Base-by-base conservation (phyloP, 2,888 invertebrate species). In the Dascillus cervinus region DNA sequence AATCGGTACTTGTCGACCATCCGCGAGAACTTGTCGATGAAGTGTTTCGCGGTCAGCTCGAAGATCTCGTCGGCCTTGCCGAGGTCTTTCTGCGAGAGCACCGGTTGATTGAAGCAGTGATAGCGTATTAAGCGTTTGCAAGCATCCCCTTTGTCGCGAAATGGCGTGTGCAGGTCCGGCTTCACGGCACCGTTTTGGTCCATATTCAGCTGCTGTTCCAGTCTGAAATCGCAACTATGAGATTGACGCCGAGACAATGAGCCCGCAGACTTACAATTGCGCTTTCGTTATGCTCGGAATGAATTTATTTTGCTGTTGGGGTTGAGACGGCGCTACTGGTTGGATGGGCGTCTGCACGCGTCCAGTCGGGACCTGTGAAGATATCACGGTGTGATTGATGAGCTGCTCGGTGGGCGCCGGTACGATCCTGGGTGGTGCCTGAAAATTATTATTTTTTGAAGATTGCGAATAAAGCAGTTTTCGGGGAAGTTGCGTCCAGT, bases 1-100 rank as follows among this genome's bases (percentile, higher is more conserved):
- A 75, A 74, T 40, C 79, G 74, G 60, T 81, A 86, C 60, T 83
- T 85, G 51, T 79, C 78, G 49, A 77, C 73, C 72, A 87, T 76
- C 39, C 71, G 69, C 14, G 72, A 72, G 53, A 79, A 82, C 62
- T 82, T 83, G 42, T 75, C 75, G 20, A 82, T 68, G 46, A 84
- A 70, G 52, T 78, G 76, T 47, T 75, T 64, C 1, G 81, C 78
- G 2, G 77, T 77, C 39, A 76, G 67, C 49, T 80, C 80, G 52
- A 79, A 80, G 52, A 79, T 75, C 45, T 77, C 75, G 49, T 82
- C 81, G 13, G 80, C 79, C 46, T 81, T 79, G 31, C 72, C 69
- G 32, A 77, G 65, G 52, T 80, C 75, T 39, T 79, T 75, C 41
- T 75, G 67, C 26, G 70, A 69, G 17, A 77, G 66, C 22, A 77